These are phyloP conservation scores for Tetranychus truncatus DNA, from an alignment of 2,888 invertebrate species.

Conservation along the genomic window DNA sequence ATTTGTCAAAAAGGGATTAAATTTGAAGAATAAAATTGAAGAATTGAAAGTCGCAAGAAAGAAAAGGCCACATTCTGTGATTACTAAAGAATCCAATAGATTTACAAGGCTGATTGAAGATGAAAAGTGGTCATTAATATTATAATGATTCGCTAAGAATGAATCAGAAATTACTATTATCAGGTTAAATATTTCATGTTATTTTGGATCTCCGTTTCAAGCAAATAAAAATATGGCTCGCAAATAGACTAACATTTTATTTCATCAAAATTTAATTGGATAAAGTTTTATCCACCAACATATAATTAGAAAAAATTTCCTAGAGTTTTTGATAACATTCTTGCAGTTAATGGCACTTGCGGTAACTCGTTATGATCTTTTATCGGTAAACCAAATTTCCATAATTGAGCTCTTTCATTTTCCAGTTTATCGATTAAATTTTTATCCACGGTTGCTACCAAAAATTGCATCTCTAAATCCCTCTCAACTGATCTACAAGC, in stretches of 20 bases:
- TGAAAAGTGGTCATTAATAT: no score
- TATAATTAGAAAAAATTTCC: slow-evolving; percentile 51
- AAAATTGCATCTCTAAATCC: slow-evolving; percentile 83
- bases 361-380: slow-evolving; percentile 41
- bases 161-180: no score
- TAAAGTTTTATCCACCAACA: not conserved
- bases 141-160: no score
- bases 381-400: slow-evolving; percentile 37
- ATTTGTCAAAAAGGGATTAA: not conserved
- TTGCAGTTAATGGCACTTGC: slow-evolving; percentile 59
- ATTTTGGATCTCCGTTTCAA: no score
- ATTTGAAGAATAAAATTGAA: slow-evolving; percentile 18
- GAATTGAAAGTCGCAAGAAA: slow-evolving; percentile 19
- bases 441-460: slow-evolving; percentile 57
- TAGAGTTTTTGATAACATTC: slow-evolving; percentile 52
- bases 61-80: not conserved
- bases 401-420: slow-evolving; percentile 53
- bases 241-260: no score
- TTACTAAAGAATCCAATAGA: no score
- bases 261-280: no score
- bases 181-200: no score
- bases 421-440: slow-evolving; percentile 40
- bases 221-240: no score
- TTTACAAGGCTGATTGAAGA: no score
- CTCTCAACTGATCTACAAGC: slow-evolving; percentile 70